Percentiles rank a stretch among this genome's conserved stretches.
Conservation (phyloP, 2,113 vertebrate genomes). For the Oncorhynchus clarkii region DNA sequence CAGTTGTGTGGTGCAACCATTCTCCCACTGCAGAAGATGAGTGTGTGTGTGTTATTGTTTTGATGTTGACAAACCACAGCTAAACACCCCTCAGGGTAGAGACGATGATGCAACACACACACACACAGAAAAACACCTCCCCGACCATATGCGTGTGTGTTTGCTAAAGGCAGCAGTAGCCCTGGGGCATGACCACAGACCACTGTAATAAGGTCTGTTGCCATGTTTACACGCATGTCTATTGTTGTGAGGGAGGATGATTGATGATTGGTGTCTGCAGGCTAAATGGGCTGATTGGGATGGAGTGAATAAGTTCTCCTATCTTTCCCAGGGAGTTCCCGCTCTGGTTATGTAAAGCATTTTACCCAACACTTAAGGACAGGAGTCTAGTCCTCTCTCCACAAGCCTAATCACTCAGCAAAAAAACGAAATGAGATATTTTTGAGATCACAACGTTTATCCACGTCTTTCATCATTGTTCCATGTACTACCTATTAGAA, state of each 20-base stretch:
- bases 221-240: slow-evolving; percentile 60
- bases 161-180: slow-evolving; percentile 13
- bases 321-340: too few relatives aligned
- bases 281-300: slow-evolving; percentile 29
- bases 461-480: too few relatives aligned
- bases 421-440: too few relatives aligned
- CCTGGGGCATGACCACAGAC: slow-evolving; percentile 35
- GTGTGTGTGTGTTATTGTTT: too few relatives aligned
- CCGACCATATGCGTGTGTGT: background rate
- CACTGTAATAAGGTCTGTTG: slow-evolving; percentile 41
- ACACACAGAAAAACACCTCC: too few relatives aligned
- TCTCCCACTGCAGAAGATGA: background rate
- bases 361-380: too few relatives aligned
- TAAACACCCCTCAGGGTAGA: background rate
- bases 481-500: too few relatives aligned
- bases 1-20: background rate
- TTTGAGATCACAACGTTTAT: too few relatives aligned
- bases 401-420: too few relatives aligned
- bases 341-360: background rate
- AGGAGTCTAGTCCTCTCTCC: too few relatives aligned
- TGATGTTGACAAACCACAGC: background rate
- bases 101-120: background rate
- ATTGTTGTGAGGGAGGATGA: slow-evolving; percentile 46
- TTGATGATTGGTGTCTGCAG: slow-evolving; percentile 49
- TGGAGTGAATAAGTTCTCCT: slow-evolving; percentile 1